phyloP scores from a whole-genome alignment of 2,888 invertebrate genomes.

The Dermolepida albohirtum region DNA sequence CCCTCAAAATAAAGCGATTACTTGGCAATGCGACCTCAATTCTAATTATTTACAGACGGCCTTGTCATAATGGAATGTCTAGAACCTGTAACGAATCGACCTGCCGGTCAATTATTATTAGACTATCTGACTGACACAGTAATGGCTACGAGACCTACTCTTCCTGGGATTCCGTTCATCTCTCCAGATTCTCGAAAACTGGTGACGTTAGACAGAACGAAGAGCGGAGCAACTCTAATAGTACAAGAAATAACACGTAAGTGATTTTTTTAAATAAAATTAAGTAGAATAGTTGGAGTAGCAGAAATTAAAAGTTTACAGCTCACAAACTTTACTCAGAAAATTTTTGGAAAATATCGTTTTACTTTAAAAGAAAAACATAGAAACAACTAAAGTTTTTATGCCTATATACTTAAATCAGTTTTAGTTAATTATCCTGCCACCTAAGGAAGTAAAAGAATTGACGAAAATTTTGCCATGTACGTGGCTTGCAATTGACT shows the following conservation, averaged over 20 bases:
- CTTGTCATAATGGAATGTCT: conserved; percentile 78
- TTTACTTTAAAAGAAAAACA: too few species aligned
- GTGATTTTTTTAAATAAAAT: conserved; percentile 43
- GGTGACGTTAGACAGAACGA: conserved; percentile 73
- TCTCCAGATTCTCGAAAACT: conserved; percentile 79
- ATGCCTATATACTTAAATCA: too few species aligned
- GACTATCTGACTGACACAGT: conserved; percentile 81
- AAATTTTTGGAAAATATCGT: too few species aligned
- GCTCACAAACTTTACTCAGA: too few species aligned
- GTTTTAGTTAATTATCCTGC: too few species aligned
- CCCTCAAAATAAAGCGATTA: conserved; percentile 18
- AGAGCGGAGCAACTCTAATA: conserved; percentile 71
- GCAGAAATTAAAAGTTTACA: neutral
- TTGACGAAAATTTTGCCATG: too few species aligned
- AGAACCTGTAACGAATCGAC: conserved; percentile 73
- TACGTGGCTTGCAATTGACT: too few species aligned
- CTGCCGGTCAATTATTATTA: conserved; percentile 75
- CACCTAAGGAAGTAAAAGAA: too few species aligned
- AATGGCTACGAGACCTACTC: conserved; percentile 71
- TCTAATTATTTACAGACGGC: conserved; percentile 69
- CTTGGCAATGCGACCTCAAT: conserved; percentile 30
- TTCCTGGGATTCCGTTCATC: conserved; percentile 75
- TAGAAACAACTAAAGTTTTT: too few species aligned
- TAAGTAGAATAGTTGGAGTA: conserved; percentile 8
- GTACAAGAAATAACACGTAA: conserved; percentile 75